These are phyloP conservation scores for Drosophila grimshawi DNA, from an alignment of 1,140 invertebrate species.

Conservation along the genomic window DNA sequence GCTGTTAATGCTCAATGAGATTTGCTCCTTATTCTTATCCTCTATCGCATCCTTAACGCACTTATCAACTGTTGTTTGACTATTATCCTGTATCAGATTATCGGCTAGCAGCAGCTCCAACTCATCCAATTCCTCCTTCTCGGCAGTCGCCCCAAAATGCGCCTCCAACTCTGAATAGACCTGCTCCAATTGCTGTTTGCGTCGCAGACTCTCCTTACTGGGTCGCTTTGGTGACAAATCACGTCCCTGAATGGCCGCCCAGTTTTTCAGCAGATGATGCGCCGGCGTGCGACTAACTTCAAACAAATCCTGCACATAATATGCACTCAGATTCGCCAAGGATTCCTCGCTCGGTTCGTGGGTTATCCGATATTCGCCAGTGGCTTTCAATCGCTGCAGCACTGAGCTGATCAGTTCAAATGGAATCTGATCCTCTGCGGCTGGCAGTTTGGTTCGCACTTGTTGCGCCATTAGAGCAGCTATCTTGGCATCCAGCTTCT, in stretches of 20 bases:
- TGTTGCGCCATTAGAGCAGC: conserved; percentile 53
- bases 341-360: conserved; percentile 24
- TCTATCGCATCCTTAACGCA: not conserved
- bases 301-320: conserved; percentile 65
- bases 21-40: not conserved
- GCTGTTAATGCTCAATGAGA: not conserved
- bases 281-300: conserved; percentile 52
- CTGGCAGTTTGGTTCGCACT: conserved; percentile 35
- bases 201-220: not conserved
- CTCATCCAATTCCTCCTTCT: conserved; percentile 48
- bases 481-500: conserved; percentile 60
- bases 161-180: conserved; percentile 55
- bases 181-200: conserved; percentile 36
- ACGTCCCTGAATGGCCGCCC: conserved; percentile 66
- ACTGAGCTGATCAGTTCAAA: conserved; percentile 45
- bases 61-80: conserved; percentile 1
- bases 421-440: conserved; percentile 4
- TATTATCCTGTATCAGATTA: conserved; percentile 57
- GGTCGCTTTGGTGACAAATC: conserved; percentile 60
- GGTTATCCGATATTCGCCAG: conserved; percentile 18
- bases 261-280: conserved; percentile 67
- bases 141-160: conserved; percentile 34
- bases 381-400: conserved; percentile 11
- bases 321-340: conserved; percentile 34
- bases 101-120: conserved; percentile 52